A percentile compares a stretch with the other conserved stretches of the same genome.
phyloP scores from a whole-genome alignment of 2,113 vertebrate species.

The Hiodon alosoides region DNA sequence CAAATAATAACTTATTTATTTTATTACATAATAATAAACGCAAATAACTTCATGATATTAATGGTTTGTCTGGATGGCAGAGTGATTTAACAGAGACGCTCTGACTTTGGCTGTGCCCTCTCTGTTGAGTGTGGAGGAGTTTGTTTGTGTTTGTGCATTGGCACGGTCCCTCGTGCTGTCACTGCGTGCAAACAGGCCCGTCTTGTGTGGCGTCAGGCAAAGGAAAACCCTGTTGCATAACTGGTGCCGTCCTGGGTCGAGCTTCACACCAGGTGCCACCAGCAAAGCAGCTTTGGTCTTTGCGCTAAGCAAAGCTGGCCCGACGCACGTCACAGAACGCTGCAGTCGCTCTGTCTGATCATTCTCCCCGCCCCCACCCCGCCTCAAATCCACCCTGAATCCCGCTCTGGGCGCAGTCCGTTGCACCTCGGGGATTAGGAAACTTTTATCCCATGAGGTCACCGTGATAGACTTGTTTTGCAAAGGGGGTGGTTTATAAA shows the following conservation, averaged over 20 bases:
- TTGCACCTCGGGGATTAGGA: too few relatives aligned
- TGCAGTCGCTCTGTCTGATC: too few relatives aligned
- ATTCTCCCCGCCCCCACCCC: neutral
- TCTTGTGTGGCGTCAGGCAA: conserved; percentile 37
- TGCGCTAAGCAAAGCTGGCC: conserved; percentile 38
- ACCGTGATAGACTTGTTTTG: too few relatives aligned
- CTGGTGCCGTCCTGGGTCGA: conserved; percentile 43
- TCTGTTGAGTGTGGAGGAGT: conserved; percentile 16
- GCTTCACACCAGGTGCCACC: conserved; percentile 57
- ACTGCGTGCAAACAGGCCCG: conserved; percentile 22
- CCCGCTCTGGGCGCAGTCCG: too few relatives aligned
- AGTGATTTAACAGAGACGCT: too few relatives aligned
- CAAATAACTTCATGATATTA: too few relatives aligned
- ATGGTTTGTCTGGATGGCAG: too few relatives aligned
- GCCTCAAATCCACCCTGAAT: neutral
- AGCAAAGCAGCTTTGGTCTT: conserved; percentile 63
- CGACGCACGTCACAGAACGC: neutral
- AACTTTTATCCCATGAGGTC: too few relatives aligned
- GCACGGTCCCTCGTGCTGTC: neutral
- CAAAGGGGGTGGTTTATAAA: too few relatives aligned
- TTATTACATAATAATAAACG: too few relatives aligned
- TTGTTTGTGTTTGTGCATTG: neutral
- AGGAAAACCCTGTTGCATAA: conserved; percentile 52
- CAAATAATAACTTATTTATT: too few relatives aligned
- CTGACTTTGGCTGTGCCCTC: too few relatives aligned